A percentile compares a stretch with the other conserved stretches of the same genome.
These are phyloP conservation scores for Lordiphosa clarofinis DNA, from an alignment of 1,140 invertebrate species.

Conservation along the genomic window DNA sequence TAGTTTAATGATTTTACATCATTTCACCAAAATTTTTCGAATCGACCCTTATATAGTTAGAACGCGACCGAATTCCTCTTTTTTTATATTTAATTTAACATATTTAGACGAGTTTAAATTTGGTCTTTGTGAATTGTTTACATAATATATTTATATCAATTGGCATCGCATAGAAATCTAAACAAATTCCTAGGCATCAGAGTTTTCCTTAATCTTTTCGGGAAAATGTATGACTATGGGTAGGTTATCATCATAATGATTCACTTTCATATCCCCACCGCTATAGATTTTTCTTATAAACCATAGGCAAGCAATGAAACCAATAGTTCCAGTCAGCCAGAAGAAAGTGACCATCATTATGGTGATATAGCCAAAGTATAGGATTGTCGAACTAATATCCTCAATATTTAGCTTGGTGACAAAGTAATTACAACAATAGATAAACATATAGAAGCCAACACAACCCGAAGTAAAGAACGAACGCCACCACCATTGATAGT, in stretches of 20 bases:
- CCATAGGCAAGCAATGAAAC: slow-evolving; percentile 2
- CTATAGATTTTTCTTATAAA: slow-evolving; percentile 2
- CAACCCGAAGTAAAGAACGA: neutral
- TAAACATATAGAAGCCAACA: neutral
- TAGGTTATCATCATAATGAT: neutral
- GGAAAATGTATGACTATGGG: neutral
- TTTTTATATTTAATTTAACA: too few species aligned
- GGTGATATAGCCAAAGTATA: neutral
- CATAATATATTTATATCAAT: slow-evolving; percentile 17
- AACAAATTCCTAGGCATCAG: too few species aligned
- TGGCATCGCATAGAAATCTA: neutral
- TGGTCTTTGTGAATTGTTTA: neutral
- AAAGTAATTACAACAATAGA: neutral
- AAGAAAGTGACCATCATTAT: neutral
- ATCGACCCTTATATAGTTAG: too few species aligned
- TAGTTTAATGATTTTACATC: too few species aligned
- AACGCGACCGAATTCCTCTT: too few species aligned
- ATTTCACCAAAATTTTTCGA: too few species aligned
- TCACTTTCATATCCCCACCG: neutral
- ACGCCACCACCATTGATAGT: slow-evolving; percentile 11
- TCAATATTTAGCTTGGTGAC: too few species aligned
- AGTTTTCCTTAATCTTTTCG: slow-evolving; percentile 12
- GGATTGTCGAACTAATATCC: neutral
- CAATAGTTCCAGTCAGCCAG: neutral
- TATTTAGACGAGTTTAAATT: neutral